A percentile compares a stretch with the other conserved stretches of the same genome.
These are phyloP conservation scores for Muscicapa striata DNA, from an alignment of 2,797 vertebrate species.

Conservation along the genomic window DNA sequence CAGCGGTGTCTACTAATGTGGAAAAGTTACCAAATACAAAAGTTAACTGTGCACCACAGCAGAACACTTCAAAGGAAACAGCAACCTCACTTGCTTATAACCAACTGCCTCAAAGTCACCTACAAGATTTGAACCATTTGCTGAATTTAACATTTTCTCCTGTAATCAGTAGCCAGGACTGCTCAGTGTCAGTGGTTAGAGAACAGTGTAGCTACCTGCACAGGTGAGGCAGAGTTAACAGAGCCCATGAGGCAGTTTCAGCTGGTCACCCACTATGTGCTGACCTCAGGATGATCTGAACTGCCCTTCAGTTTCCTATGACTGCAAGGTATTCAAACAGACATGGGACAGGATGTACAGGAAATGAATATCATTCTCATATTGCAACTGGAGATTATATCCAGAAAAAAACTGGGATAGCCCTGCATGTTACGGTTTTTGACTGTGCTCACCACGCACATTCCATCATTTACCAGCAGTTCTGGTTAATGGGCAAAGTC, in stretches of 20 bases:
- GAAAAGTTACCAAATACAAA: neutral
- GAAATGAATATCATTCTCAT: neutral
- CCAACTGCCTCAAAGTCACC: neutral
- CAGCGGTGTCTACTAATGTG: neutral
- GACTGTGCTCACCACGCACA: neutral
- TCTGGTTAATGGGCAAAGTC: neutral
- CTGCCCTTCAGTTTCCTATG: neutral
- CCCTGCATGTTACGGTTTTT: neutral
- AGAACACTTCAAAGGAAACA: neutral
- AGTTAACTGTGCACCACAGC: neutral
- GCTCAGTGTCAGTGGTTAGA: neutral
- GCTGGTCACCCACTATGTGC: neutral
- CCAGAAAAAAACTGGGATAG: neutral
- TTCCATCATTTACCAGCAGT: neutral
- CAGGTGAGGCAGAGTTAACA: neutral
- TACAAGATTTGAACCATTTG: neutral
- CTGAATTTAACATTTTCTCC: neutral
- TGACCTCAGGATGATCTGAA: neutral
- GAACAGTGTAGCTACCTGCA: neutral
- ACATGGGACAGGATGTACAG: accelerated
- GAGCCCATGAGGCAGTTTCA: neutral
- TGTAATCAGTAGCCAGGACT: neutral
- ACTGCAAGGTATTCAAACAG: neutral
- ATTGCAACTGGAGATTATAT: neutral
- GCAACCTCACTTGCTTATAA: neutral